Percentiles rank a stretch among this genome's conserved stretches.
Evolutionary conservation across 2,113 vertebrate species (phyloP).

Genomic region (Pantherophis guttatus): DNA sequence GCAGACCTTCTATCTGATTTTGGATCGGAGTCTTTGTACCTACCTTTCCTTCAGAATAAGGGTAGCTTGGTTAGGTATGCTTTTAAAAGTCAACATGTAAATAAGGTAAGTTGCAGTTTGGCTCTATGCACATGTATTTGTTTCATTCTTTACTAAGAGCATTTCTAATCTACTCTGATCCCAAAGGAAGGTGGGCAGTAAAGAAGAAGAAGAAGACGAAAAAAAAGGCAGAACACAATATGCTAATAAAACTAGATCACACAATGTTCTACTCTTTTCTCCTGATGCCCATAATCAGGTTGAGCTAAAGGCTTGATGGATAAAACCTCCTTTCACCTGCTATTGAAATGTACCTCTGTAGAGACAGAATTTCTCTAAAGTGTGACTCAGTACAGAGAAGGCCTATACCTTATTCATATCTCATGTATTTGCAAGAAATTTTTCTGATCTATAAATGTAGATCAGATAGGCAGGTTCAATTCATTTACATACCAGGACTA

Average conservation of each 20-base stretch:
- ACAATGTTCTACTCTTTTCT: not conserved
- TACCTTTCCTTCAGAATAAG: not conserved
- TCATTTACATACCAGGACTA: not conserved
- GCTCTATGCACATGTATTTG: not conserved
- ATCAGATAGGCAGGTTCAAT: not conserved
- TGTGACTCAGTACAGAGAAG: not conserved
- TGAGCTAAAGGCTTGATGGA: not conserved
- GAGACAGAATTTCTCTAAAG: not conserved
- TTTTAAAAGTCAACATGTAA: not conserved
- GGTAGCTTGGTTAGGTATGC: not conserved
- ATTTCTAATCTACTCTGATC: not conserved
- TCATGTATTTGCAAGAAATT: not conserved
- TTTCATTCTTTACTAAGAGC: not conserved
- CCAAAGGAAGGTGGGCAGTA: not conserved
- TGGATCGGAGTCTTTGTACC: not conserved
- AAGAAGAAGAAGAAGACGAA: not conserved
- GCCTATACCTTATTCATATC: not conserved
- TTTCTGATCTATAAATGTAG: not conserved
- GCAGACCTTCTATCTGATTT: not conserved
- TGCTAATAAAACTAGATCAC: not conserved
- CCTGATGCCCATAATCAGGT: not conserved
- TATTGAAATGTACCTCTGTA: not conserved
- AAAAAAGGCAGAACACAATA: not conserved
- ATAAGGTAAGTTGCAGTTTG: not conserved
- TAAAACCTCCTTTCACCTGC: not conserved